phyloP scores from a whole-genome alignment of 2,888 invertebrate genomes.

The Trimorus sp. region DNA sequence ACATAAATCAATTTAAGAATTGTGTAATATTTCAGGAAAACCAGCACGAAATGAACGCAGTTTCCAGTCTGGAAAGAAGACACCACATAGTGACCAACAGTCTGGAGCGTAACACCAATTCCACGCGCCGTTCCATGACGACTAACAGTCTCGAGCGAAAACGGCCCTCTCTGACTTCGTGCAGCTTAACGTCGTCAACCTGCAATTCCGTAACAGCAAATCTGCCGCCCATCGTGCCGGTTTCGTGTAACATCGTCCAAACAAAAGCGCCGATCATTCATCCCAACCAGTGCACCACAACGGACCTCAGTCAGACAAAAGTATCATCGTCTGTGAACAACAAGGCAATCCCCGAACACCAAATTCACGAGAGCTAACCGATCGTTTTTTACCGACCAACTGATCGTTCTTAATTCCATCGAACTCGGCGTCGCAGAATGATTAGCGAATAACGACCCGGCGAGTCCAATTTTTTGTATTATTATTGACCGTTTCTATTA shows the following conservation, averaged over 20 bases:
- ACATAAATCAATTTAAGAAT: no score
- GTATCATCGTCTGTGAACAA: conserved; percentile 72
- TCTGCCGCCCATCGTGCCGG: conserved; percentile 79
- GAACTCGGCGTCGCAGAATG: no score
- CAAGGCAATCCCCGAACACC: conserved; percentile 73
- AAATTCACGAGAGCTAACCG: conserved; percentile 79
- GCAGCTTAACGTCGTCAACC: conserved; percentile 68
- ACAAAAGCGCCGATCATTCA: conserved; percentile 78
- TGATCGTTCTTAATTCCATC: no score
- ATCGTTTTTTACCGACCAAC: conserved; percentile 21
- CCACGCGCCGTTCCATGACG: conserved; percentile 75
- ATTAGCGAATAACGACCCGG: no score
- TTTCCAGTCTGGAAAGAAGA: conserved; percentile 77
- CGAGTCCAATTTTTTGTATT: no score
- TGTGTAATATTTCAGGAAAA: conserved; percentile 69
- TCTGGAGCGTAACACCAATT: conserved; percentile 79
- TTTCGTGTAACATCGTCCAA: conserved; percentile 78
- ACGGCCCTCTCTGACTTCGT: conserved; percentile 75
- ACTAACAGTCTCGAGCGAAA: conserved; percentile 80
- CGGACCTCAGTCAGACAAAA: conserved; percentile 74
- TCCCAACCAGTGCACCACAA: conserved; percentile 73
- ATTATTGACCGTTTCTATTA: conserved; percentile 6
- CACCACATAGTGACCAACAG: conserved; percentile 80
- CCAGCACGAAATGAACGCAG: conserved; percentile 73
- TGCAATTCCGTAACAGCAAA: conserved; percentile 76